phyloP scores from a whole-genome alignment of 1,140 invertebrate species.

The Stegodyphus dumicola region DNA sequence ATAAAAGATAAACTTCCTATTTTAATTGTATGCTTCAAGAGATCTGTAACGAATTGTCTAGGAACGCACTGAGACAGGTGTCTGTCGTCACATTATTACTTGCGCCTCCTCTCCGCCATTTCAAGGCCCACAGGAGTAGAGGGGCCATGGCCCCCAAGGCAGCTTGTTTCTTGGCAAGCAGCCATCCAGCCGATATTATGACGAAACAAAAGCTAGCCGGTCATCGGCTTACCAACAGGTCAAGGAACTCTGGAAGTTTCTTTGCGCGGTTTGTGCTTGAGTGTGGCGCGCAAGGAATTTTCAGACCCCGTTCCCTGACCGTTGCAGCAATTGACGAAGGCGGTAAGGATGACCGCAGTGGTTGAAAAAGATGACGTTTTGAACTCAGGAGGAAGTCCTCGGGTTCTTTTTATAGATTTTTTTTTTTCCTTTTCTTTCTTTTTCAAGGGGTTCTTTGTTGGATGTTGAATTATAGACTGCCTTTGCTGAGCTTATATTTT shows the following conservation, averaged over 20 bases:
- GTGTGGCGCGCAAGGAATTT: slow-evolving; percentile 19
- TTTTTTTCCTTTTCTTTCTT: slow-evolving; percentile 2
- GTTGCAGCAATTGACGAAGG: slow-evolving; percentile 22
- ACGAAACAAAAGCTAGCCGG: slow-evolving; percentile 43
- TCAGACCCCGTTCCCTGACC: slow-evolving; percentile 16
- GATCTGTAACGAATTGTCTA: background rate
- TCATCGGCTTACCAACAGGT: slow-evolving; percentile 18
- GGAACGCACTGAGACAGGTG: background rate
- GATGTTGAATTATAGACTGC: slow-evolving; percentile 7
- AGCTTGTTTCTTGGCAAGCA: background rate
- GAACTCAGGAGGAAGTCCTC: slow-evolving; percentile 19
- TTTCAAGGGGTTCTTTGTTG: background rate
- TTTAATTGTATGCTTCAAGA: background rate
- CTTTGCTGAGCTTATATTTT: slow-evolving; percentile 9
- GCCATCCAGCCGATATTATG: background rate
- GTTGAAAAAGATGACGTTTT: slow-evolving; percentile 37
- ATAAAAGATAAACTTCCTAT: no score
- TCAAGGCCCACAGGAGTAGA: background rate
- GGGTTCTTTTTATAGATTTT: slow-evolving; percentile 25
- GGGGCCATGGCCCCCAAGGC: background rate
- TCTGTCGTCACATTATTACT: background rate
- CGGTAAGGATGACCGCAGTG: slow-evolving; percentile 40
- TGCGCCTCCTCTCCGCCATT: no score
- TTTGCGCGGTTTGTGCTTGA: slow-evolving; percentile 2
- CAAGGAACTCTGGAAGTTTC: slow-evolving; percentile 36